These are phyloP conservation scores for Lasioglossum zephyrum DNA, from an alignment of 2,888 invertebrate genomes.

Conservation along the genomic window DNA sequence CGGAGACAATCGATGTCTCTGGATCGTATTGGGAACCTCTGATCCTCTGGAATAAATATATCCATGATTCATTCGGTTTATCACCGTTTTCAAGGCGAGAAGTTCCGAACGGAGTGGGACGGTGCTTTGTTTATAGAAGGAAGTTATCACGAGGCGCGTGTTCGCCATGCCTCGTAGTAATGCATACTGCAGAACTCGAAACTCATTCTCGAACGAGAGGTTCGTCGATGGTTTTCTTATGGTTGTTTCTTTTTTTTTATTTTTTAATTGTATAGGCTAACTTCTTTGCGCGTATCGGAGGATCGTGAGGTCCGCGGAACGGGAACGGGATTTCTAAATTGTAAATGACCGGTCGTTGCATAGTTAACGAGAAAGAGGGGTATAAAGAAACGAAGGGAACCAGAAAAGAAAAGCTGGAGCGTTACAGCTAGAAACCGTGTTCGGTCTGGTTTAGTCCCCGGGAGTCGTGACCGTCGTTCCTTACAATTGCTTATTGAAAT, in stretches of 20 bases:
- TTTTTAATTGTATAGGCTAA: neutral
- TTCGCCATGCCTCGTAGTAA: neutral
- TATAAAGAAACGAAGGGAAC: neutral
- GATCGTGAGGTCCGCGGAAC: slow-evolving; percentile 2
- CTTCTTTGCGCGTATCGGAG: neutral
- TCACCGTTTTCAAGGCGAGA: neutral
- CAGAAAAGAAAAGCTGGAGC: neutral
- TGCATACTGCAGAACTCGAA: neutral
- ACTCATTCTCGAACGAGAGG: neutral
- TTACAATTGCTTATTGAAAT: slow-evolving; percentile 63
- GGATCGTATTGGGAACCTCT: neutral
- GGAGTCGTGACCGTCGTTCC: slow-evolving; percentile 55
- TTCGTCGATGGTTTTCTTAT: neutral
- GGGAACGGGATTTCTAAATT: slow-evolving; percentile 46
- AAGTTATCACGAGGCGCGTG: slow-evolving; percentile 6
- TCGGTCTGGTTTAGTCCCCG: slow-evolving; percentile 46
- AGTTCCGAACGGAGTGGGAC: neutral
- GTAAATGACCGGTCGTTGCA: slow-evolving; percentile 41
- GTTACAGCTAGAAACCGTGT: slow-evolving; percentile 12
- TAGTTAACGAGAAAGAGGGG: slow-evolving; percentile 26
- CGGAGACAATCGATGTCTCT: neutral
- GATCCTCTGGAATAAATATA: neutral
- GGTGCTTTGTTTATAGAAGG: neutral
- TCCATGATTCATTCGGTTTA: slow-evolving; percentile 7
- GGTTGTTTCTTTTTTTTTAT: neutral